phyloP scores from a whole-genome alignment of 2,113 vertebrate species.

The Nestor notabilis region DNA sequence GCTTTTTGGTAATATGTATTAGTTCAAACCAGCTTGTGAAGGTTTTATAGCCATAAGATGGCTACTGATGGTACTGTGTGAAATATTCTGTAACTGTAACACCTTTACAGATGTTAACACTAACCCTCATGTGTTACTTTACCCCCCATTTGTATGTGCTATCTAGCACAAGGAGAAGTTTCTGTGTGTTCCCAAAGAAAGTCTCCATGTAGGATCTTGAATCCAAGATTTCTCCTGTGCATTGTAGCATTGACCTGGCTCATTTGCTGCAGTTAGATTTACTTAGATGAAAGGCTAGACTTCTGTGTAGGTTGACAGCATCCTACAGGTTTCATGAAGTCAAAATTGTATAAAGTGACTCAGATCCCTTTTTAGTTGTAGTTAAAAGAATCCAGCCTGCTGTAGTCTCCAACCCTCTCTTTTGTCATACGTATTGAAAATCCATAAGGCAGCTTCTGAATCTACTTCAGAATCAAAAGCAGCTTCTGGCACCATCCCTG shows the following conservation, averaged over 20 bases:
- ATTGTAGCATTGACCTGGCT: neutral
- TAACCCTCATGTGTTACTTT: neutral
- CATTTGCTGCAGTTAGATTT: neutral
- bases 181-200: neutral
- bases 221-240: neutral
- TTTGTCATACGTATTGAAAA: neutral
- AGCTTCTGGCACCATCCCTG: neutral
- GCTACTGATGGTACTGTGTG: neutral
- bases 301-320: neutral
- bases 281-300: neutral
- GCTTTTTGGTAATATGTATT: neutral
- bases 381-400: slow-evolving; percentile 9
- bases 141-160: neutral
- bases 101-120: neutral
- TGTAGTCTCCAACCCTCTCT: neutral
- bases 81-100: neutral
- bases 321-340: neutral
- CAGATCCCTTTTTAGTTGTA: slow-evolving; percentile 13
- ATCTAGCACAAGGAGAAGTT: neutral
- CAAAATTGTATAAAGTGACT: neutral
- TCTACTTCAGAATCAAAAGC: neutral
- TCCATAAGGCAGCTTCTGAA: neutral
- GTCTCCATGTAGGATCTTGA: neutral
- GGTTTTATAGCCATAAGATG: neutral
- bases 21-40: neutral